These are phyloP conservation scores for Scarus forsteni DNA, from an alignment of 2,797 vertebrate genomes.

Conservation along the genomic window DNA sequence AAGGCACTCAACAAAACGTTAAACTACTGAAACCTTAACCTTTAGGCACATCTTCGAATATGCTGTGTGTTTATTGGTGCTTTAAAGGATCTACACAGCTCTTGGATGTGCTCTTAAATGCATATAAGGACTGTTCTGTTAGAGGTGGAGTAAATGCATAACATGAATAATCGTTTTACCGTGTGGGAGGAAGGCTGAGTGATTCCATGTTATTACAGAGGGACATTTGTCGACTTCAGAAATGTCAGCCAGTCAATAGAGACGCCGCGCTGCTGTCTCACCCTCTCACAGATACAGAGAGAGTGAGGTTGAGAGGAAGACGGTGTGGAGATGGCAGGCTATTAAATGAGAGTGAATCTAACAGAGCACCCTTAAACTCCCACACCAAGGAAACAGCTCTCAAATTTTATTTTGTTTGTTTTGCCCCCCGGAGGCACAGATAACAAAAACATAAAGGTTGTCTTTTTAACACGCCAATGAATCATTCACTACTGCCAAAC, in stretches of 20 bases:
- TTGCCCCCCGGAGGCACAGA: too few species aligned
- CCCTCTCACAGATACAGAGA: constrained; percentile 14
- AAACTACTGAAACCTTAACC: too few species aligned
- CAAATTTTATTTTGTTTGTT: too few species aligned
- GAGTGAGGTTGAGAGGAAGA: not conserved
- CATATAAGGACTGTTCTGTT: not conserved
- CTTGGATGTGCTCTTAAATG: not conserved
- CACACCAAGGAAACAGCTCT: too few species aligned
- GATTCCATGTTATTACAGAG: constrained; percentile 52
- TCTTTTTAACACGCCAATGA: too few species aligned
- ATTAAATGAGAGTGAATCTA: not conserved
- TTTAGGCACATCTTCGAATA: too few species aligned
- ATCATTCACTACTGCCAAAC: too few species aligned
- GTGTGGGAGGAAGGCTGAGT: constrained; percentile 40
- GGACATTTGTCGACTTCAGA: constrained; percentile 62
- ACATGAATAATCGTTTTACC: constrained; percentile 14
- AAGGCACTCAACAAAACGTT: too few species aligned
- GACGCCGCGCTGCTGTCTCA: constrained; percentile 23
- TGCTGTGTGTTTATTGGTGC: too few species aligned
- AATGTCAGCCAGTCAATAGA: constrained; percentile 63
- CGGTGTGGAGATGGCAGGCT: not conserved
- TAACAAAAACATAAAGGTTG: too few species aligned
- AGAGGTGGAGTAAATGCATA: constrained; percentile 26
- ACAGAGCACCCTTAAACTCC: too few species aligned
- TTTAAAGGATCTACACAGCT: too few species aligned